phyloP scores from a whole-genome alignment of 2,797 vertebrate species.

The Trichosurus vulpecula region DNA sequence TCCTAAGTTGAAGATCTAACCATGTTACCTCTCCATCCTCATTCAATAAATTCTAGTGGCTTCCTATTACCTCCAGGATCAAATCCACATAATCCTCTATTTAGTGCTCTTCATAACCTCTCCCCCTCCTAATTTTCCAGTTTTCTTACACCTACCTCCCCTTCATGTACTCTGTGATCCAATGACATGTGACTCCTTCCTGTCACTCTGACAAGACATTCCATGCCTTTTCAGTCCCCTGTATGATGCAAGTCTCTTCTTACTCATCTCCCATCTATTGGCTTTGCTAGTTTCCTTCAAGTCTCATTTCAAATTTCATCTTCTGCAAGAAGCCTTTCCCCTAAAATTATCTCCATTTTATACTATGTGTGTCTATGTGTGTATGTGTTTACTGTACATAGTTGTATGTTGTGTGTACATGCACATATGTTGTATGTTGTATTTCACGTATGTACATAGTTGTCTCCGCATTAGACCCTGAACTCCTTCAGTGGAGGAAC shows the following conservation, averaged over 20 bases:
- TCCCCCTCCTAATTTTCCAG: neutral
- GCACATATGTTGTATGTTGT: too few relatives aligned
- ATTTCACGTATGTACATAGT: too few relatives aligned
- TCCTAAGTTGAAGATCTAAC: neutral
- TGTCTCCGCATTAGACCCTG: neutral
- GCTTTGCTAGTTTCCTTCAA: neutral
- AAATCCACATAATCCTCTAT: neutral
- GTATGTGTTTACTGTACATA: neutral
- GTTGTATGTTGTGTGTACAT: too few relatives aligned
- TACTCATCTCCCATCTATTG: neutral
- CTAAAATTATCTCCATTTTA: neutral
- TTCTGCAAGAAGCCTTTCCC: neutral
- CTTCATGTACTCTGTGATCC: neutral
- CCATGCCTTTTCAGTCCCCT: neutral
- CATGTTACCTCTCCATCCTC: neutral
- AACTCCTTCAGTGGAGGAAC: neutral
- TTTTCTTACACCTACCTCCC: neutral
- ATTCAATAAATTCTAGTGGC: neutral
- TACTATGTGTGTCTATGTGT: neutral
- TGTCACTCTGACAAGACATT: neutral
- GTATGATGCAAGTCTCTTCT: neutral
- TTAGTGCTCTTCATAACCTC: neutral
- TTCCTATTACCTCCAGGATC: neutral
- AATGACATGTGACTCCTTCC: neutral
- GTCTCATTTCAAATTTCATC: neutral